phyloP scores from a whole-genome alignment of 2,888 invertebrate genomes.

The Pelosia muscerda region DNA sequence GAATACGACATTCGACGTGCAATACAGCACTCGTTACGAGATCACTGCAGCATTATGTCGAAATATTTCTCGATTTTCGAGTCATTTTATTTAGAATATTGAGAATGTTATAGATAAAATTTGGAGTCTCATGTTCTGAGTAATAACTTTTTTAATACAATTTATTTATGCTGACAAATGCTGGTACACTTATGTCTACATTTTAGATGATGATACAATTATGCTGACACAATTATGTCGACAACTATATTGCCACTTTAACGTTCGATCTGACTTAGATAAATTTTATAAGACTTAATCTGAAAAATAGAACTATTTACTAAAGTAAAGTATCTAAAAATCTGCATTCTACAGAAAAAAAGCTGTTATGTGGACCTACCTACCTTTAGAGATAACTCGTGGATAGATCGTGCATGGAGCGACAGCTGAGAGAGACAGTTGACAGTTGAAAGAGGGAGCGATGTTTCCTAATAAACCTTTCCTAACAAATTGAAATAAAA shows the following conservation, averaged over 20 bases:
- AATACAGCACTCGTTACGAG: constrained; percentile 45
- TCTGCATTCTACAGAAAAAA: background rate
- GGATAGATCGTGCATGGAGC: background rate
- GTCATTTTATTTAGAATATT: constrained; percentile 31
- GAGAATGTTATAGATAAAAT: background rate
- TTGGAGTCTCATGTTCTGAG: background rate
- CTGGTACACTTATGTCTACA: too few species aligned
- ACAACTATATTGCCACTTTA: too few species aligned
- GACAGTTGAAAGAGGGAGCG: too few species aligned
- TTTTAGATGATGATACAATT: too few species aligned
- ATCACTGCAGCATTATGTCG: constrained; percentile 23
- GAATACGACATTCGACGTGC: constrained; percentile 32
- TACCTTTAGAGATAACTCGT: background rate
- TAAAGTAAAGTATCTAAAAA: too few species aligned
- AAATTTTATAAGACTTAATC: background rate
- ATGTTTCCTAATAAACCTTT: too few species aligned
- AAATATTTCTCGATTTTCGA: constrained; percentile 24
- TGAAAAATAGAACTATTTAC: background rate
- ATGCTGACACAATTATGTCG: too few species aligned
- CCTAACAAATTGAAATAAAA: background rate
- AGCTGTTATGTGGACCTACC: background rate
- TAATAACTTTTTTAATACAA: background rate
- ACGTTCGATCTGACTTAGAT: background rate
- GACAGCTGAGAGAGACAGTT: too few species aligned
- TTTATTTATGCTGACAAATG: too few species aligned